Base-by-base conservation (phyloP, 2,113 vertebrate species). In the Psephotus haematonotus region DNA sequence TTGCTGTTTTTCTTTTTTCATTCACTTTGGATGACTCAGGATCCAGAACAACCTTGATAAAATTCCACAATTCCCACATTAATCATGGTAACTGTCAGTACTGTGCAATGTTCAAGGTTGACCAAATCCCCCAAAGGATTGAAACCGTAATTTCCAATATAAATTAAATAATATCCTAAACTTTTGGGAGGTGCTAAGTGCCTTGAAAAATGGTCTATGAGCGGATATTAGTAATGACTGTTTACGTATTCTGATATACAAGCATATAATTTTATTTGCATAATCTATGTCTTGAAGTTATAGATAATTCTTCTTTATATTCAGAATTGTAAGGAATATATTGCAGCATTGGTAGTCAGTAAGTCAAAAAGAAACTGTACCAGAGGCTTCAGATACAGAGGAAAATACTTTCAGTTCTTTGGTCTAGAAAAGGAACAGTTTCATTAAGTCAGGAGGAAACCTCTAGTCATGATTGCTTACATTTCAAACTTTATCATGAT, bases 21-120 rank as follows among this genome's bases (percentile, higher is more conserved):
- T 77, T 90, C 44, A 77, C 14, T 92, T 86, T 79, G 63, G 62
- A 92, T 12, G 86, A 23, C 22, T 72, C 50, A 80, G 37, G 49
- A 69, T 75, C n/a, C 76, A 74, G 43, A 29, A 75, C 10, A 70
- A 82, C 67, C 53, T 92, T 87, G 79, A 90, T 41, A 77, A 86
- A 85, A 67, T 70, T 65, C 68, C 80, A 83, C 90, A 92, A 67
- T 80, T 96, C 90, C 71, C 82, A 69, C 10, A 86, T 72, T 92
- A 96, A 90, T 88, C 76, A 92, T 65, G 17, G 46, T 65, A 88
- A 90, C 14, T 88, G 88, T 67, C 69, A 83, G 49, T 31, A 69
- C 11, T 1, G 1, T 62, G 49, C 27, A 52, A 28, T 43, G 11
- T 53, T 86, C 62, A 80, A 75, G 49, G 25, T 10, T 75, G 44